phyloP scores from a whole-genome alignment of 2,797 vertebrate species.

The Falco concolor region DNA sequence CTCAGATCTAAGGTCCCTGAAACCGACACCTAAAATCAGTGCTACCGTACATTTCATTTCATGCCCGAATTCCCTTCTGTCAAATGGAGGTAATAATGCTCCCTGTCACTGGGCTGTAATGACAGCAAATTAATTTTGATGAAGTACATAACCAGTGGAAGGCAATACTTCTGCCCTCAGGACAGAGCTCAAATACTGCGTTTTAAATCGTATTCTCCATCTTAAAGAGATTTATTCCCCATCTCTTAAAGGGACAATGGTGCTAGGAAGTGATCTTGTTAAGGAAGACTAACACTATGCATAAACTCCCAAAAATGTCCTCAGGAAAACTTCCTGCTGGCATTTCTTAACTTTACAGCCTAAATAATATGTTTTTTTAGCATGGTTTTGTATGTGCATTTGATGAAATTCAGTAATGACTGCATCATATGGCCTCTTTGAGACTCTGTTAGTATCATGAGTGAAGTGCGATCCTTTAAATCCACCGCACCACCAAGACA shows the following conservation, averaged over 20 bases:
- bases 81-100: not conserved
- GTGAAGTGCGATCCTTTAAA: not conserved
- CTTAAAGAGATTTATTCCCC: not conserved
- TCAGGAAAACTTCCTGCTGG: not conserved
- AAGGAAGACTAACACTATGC: not conserved
- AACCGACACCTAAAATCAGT: not conserved
- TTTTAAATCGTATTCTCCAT: not conserved
- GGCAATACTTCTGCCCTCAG: not conserved
- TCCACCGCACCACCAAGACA: not conserved
- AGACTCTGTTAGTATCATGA: not conserved
- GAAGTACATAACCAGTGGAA: not conserved
- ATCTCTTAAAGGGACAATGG: not conserved
- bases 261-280: not conserved
- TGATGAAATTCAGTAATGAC: not conserved
- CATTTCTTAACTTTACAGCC: not conserved
- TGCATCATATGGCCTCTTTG: not conserved
- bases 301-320: not conserved
- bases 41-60: not conserved
- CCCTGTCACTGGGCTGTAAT: not conserved
- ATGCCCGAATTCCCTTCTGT: not conserved
- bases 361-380: not conserved
- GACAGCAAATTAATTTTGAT: constrained; percentile 30
- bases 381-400: not conserved
- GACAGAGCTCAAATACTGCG: not conserved
- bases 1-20: not conserved